Base-by-base conservation (phyloP, 2,797 vertebrate species). In the Limosa lapponica region DNA sequence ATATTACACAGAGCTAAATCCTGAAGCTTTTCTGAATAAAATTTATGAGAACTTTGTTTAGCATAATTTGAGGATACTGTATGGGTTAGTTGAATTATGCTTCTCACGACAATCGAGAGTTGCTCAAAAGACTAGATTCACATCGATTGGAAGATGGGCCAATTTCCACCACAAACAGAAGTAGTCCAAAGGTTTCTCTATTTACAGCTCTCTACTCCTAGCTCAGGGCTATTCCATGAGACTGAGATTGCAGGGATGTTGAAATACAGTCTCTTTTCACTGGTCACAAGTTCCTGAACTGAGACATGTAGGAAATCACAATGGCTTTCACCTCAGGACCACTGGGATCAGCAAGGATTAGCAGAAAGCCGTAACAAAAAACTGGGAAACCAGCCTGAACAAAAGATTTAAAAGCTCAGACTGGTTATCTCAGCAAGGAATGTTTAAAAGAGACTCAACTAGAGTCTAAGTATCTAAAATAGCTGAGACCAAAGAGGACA, bases 241-340 rank as follows among this genome's bases (percentile, higher is more conserved):
- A 65, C 37, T 44, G 54, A 71, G 51, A 22, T 14, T 1, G 0
- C 16, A 34, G 73, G 8, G 34, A 22, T 82, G 65, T 8, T 87
- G 69, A 90, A 93, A 86, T 69, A 46, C 44, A 84, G n/a, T 18
- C 44, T 82, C n/a, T 87, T 61, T 23, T 66, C 18, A 48, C 28
- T 66, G 43, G 15, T 51, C 55, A 55, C 43, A 32, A 80, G 57
- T 46, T 61, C n/a, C 77, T 78, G 52, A 74, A 52, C 37, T 69
- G 44, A 72, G 28, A 58, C 13, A 65, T 13, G 32, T 34, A 78
- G 17, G 34, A 93, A 92, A 79, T 85, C 82, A 66, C 67, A 44
- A 7, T 5, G n/a, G 49, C 9, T 92, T 84, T 86, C 70, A 71
- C 34, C 54, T 78, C 61, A 44, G 80, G 48, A 86, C n/a, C 34